Conservation (phyloP, 64 coral and sea anemone genomes). For the Porites lutea region DNA sequence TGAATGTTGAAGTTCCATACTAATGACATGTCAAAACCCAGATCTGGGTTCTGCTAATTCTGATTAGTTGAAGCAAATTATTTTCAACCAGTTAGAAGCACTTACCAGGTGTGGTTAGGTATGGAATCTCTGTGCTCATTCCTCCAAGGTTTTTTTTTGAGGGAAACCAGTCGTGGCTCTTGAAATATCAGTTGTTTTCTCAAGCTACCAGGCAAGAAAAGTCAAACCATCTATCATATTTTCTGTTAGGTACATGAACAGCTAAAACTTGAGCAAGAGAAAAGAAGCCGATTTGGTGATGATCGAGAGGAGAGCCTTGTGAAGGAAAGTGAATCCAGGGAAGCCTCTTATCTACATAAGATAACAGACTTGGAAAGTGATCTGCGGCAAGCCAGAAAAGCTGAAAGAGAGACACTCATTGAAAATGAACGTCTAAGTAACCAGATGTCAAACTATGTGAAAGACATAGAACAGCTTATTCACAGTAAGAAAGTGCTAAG, state of each 20-base stretch:
- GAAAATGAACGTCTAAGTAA: constrained; percentile 86
- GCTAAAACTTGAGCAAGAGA: constrained; percentile 92
- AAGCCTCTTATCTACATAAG: constrained; percentile 87
- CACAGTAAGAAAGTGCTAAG: constrained; percentile 81
- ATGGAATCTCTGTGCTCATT: too few species aligned
- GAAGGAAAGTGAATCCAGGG: constrained; percentile 94
- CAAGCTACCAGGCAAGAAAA: too few species aligned
- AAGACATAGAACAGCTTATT: constrained; percentile 88
- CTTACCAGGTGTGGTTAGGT: too few species aligned
- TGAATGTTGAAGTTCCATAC: too few species aligned
- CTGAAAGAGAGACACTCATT: constrained; percentile 75
- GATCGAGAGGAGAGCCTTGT: constrained; percentile 93
- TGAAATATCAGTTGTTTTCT: too few species aligned
- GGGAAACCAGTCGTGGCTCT: too few species aligned
- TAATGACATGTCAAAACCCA: too few species aligned
- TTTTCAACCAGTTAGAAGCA: too few species aligned
- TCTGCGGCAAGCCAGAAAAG: constrained; percentile 82
- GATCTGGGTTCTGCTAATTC: too few species aligned
- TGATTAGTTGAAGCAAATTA: too few species aligned
- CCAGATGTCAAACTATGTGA: constrained; percentile 75
- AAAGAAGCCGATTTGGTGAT: constrained; percentile 98
- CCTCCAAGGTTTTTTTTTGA: too few species aligned
- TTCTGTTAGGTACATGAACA: constrained; percentile 82
- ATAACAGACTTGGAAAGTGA: constrained; percentile 97
- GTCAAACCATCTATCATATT: not conserved